Percentiles rank a stretch among this genome's conserved stretches.
Evolutionary conservation across 2,888 invertebrate species (phyloP).

Genomic region (Balanococcus diminutus): DNA sequence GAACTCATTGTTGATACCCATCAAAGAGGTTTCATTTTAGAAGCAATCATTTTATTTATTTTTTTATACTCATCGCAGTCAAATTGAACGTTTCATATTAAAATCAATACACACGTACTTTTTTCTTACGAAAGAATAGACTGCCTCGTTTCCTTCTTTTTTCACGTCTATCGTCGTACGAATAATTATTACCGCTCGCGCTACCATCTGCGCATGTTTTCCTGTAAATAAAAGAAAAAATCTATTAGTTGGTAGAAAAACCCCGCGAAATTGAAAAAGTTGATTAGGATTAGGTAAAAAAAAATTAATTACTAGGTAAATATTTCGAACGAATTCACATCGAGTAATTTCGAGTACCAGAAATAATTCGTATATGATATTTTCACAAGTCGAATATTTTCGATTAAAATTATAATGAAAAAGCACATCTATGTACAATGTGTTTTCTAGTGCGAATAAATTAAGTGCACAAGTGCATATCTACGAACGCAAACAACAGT

Average conservation of each 20-base stretch:
- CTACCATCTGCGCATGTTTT: slow-evolving; percentile 35
- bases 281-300: background rate
- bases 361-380: background rate
- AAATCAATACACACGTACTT: slow-evolving; percentile 64
- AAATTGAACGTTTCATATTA: background rate
- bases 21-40: background rate
- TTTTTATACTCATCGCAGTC: background rate
- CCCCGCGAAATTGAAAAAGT: background rate
- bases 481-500: background rate
- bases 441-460: background rate
- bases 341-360: background rate
- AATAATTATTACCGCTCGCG: slow-evolving; percentile 57
- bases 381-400: background rate
- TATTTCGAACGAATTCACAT: background rate
- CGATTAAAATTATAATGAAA: background rate
- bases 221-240: background rate
- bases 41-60: background rate
- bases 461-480: background rate
- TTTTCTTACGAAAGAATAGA: slow-evolving; percentile 89
- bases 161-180: slow-evolving; percentile 73
- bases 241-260: background rate
- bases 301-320: too few relatives aligned
- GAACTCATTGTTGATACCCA: background rate
- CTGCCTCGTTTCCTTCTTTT: slow-evolving; percentile 88
- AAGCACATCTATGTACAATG: background rate